A percentile compares a stretch with the other conserved stretches of the same genome.
Conservation (phyloP, 35 echinoderm and acorn worm genomes). For the Amphiura filiformis region DNA sequence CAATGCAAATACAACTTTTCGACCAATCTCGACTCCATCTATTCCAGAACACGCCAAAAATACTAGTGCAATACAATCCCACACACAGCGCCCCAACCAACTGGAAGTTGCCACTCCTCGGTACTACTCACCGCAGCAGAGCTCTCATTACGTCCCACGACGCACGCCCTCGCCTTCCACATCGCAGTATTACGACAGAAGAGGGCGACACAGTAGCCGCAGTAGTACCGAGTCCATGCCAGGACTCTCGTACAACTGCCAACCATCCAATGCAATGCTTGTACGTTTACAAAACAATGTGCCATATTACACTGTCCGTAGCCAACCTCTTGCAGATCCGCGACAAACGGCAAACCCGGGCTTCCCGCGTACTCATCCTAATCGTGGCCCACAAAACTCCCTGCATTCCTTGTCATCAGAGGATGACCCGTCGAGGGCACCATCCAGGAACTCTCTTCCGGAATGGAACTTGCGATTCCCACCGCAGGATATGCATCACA, state of each 20-base stretch:
- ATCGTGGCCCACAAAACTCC: neutral
- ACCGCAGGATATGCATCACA: neutral
- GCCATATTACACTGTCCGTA: slow-evolving; percentile 40
- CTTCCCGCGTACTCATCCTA: neutral
- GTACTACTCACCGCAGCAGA: neutral
- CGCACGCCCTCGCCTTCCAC: slow-evolving; percentile 9
- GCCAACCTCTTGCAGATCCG: neutral
- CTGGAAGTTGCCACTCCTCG: neutral
- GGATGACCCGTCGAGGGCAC: neutral
- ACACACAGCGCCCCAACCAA: slow-evolving; percentile 7
- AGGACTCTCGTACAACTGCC: neutral
- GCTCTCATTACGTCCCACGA: neutral
- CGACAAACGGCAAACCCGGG: neutral
- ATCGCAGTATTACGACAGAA: neutral
- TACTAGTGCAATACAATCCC: slow-evolving; percentile 24
- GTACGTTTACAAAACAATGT: slow-evolving; percentile 38
- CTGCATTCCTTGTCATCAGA: neutral
- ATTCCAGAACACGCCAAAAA: slow-evolving; percentile 8
- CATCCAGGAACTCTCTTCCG: slow-evolving; percentile 37
- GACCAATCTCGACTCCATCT: slow-evolving; percentile 23
- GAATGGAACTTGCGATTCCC: neutral
- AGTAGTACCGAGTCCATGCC: neutral
- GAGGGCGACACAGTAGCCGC: neutral
- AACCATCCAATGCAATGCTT: slow-evolving; percentile 36
- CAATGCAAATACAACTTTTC: neutral